Evolutionary conservation across 2,113 vertebrate species (phyloP).

Genomic region (Natator depressus): DNA sequence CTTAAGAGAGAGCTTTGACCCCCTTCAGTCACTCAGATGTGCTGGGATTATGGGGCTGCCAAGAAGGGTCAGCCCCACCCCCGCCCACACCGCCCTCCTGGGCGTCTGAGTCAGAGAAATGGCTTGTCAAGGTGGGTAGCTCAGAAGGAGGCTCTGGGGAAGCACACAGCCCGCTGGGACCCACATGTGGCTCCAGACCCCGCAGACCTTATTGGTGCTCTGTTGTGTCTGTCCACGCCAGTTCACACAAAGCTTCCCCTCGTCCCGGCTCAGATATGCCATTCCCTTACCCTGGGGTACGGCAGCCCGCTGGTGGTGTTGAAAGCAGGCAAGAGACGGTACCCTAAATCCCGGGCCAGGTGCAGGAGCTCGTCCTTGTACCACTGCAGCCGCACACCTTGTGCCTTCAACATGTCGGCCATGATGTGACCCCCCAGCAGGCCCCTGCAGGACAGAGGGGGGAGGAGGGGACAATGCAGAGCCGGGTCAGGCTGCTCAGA

Average conservation of each 20-base stretch:
- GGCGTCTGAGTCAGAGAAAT: background rate
- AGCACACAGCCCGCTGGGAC: background rate
- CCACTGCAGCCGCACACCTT: background rate
- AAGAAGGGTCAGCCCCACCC: background rate
- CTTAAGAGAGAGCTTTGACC: background rate
- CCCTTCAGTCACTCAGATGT: background rate
- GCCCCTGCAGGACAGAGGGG: background rate
- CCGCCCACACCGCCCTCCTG: background rate
- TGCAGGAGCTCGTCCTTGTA: slow-evolving; percentile 16
- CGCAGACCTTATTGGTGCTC: background rate
- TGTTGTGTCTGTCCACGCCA: background rate
- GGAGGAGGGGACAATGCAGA: no score
- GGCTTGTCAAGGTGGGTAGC: background rate
- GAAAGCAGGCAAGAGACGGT: slow-evolving; percentile 30
- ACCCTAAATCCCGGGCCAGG: slow-evolving; percentile 14
- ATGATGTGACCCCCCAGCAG: slow-evolving; percentile 18
- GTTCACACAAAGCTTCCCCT: background rate
- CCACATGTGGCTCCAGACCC: background rate
- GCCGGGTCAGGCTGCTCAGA: background rate
- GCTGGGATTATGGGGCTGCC: background rate
- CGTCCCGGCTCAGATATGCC: background rate
- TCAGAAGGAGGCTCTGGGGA: background rate
- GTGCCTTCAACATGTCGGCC: slow-evolving; percentile 10
- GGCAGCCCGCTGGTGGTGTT: slow-evolving; percentile 36
- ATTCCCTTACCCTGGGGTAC: background rate